These are phyloP conservation scores for Orientallactaga bullata DNA, from an alignment of 2,113 vertebrate genomes.

Conservation along the genomic window DNA sequence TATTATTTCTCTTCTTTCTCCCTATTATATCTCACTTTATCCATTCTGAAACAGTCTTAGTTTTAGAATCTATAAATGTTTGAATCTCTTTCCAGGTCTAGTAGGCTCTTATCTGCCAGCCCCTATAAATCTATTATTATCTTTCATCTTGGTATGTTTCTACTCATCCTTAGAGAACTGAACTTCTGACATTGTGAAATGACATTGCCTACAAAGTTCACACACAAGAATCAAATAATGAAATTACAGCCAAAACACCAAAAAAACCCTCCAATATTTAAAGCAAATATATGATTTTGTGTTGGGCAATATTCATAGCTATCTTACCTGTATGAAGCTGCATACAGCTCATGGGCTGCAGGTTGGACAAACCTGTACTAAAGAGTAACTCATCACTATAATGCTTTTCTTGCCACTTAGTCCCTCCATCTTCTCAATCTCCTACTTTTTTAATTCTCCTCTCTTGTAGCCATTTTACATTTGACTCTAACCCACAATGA, in stretches of 20 bases:
- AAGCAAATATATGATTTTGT: too few relatives aligned
- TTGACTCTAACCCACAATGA: neutral
- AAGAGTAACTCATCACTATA: neutral
- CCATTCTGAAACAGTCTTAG: conserved; percentile 1
- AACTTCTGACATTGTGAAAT: neutral
- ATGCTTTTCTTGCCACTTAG: neutral
- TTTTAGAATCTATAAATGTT: neutral
- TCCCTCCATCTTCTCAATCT: neutral
- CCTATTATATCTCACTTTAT: neutral
- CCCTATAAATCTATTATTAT: neutral
- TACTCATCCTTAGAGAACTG: neutral
- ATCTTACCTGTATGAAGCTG: too few relatives aligned
- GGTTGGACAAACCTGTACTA: too few relatives aligned
- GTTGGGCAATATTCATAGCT: too few relatives aligned
- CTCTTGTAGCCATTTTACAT: neutral
- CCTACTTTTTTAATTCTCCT: neutral
- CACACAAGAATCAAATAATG: too few relatives aligned
- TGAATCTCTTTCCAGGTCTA: conserved; percentile 10
- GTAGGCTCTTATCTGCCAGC: neutral
- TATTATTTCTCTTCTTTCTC: neutral
- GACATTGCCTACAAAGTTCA: too few relatives aligned
- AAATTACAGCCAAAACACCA: too few relatives aligned
- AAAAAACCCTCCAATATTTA: too few relatives aligned
- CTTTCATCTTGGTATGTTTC: conserved; percentile 41
- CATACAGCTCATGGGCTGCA: too few relatives aligned